These are phyloP conservation scores for Hydriomena furcata DNA, from an alignment of 2,888 invertebrate species.

Conservation along the genomic window DNA sequence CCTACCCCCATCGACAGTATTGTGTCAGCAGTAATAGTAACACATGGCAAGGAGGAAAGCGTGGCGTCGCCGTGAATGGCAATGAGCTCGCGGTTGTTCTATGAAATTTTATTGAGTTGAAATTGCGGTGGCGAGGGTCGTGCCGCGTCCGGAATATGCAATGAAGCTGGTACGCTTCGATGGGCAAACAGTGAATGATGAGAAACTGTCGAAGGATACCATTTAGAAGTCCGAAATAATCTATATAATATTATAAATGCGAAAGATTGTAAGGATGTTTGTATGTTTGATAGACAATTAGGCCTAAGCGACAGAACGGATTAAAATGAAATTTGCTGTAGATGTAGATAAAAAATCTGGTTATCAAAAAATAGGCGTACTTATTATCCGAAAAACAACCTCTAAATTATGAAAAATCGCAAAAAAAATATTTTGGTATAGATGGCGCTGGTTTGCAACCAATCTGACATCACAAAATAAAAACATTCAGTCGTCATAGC, in stretches of 20 bases:
- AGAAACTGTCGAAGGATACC: constrained; percentile 16
- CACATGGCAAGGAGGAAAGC: constrained; percentile 58
- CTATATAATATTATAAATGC: background rate
- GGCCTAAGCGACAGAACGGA: no score
- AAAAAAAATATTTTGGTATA: no score
- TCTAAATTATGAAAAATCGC: no score
- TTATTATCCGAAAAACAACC: no score
- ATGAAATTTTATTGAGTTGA: constrained; percentile 45
- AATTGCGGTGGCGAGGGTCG: constrained; percentile 35
- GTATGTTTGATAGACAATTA: no score
- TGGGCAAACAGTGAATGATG: constrained; percentile 30
- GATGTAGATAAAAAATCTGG: no score
- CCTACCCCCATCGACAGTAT: constrained; percentile 36
- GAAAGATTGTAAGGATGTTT: no score
- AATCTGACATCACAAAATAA: no score
- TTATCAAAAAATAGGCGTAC: no score
- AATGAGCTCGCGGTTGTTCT: constrained; percentile 49
- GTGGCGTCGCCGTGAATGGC: constrained; percentile 49
- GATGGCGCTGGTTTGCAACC: no score
- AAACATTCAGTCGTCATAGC: no score
- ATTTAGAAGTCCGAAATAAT: background rate
- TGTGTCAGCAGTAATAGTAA: constrained; percentile 57
- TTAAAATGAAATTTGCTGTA: no score
- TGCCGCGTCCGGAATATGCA: constrained; percentile 28
- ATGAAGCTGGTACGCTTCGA: constrained; percentile 29